A percentile compares a stretch with the other conserved stretches of the same genome.
Evolutionary conservation across 2,113 vertebrate genomes (phyloP).

Genomic region (Siphamia tubifer): DNA sequence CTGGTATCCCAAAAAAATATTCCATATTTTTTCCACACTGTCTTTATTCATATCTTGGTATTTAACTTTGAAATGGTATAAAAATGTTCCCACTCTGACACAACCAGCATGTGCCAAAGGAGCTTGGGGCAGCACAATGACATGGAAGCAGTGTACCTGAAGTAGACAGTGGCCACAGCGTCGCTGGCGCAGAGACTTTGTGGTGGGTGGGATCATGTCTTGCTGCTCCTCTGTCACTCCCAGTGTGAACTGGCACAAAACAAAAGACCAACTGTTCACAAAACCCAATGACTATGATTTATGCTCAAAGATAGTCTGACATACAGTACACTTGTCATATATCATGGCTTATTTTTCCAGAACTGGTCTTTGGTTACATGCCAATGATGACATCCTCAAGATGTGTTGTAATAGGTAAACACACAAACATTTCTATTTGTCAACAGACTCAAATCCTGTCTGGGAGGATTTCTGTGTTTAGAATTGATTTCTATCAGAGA

Average conservation of each 20-base stretch:
- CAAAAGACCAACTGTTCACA: not conserved
- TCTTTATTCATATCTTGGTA: not conserved
- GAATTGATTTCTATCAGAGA: too few relatives aligned
- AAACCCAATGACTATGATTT: too few relatives aligned
- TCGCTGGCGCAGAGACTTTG: constrained; percentile 72
- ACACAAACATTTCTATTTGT: too few relatives aligned
- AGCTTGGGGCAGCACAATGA: not conserved
- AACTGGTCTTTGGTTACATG: too few relatives aligned
- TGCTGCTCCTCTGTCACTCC: constrained; percentile 79
- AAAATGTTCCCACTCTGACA: not conserved
- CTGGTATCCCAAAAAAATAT: too few relatives aligned
- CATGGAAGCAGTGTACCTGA: constrained; percentile 77
- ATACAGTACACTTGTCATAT: too few relatives aligned
- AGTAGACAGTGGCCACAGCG: constrained; percentile 90
- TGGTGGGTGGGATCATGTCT: constrained; percentile 69
- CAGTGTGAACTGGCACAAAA: constrained; percentile 61
- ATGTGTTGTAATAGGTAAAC: too few relatives aligned
- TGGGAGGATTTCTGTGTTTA: too few relatives aligned
- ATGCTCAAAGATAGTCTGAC: too few relatives aligned
- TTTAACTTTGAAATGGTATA: not conserved
- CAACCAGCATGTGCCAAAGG: not conserved
- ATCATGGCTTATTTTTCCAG: not conserved
- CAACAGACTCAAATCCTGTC: too few relatives aligned
- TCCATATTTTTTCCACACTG: too few relatives aligned
- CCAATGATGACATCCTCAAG: too few relatives aligned